These are phyloP conservation scores for Dorcus parallelipipedus DNA, from an alignment of 2,888 invertebrate genomes.

Conservation along the genomic window DNA sequence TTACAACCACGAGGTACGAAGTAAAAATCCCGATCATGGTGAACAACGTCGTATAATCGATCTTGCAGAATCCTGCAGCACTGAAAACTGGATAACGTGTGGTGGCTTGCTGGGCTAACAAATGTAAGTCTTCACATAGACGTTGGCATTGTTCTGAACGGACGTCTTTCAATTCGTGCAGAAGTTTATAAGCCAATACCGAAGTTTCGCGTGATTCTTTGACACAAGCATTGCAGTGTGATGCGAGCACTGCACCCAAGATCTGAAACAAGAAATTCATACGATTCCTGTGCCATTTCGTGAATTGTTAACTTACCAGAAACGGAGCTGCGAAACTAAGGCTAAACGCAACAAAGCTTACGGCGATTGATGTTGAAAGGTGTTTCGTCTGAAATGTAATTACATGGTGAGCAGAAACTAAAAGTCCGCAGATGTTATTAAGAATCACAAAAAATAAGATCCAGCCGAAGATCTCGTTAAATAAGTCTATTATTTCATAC, in stretches of 20 bases:
- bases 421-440: no score
- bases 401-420: no score
- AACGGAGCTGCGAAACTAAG: not conserved
- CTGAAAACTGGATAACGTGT: conserved; percentile 1
- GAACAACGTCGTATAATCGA: conserved; percentile 4
- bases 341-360: not conserved
- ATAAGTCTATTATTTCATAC: not conserved
- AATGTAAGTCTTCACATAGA: conserved; percentile 3
- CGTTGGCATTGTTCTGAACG: not conserved
- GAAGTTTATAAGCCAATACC: not conserved
- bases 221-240: not conserved
- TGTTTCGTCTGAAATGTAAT: no score
- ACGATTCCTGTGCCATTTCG: not conserved
- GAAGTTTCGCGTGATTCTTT: not conserved
- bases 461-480: not conserved
- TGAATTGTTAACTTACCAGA: not conserved
- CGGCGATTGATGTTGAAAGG: no score
- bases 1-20: conserved; percentile 2
- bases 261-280: not conserved
- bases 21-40: not conserved
- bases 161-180: not conserved
- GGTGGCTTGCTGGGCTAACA: conserved; percentile 4
- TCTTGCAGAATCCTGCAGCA: conserved; percentile 4
- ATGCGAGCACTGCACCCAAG: not conserved
- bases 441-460: not conserved